Conservation (phyloP, 1,140 invertebrate species). For the Venustaconcha ellipsiformis region DNA sequence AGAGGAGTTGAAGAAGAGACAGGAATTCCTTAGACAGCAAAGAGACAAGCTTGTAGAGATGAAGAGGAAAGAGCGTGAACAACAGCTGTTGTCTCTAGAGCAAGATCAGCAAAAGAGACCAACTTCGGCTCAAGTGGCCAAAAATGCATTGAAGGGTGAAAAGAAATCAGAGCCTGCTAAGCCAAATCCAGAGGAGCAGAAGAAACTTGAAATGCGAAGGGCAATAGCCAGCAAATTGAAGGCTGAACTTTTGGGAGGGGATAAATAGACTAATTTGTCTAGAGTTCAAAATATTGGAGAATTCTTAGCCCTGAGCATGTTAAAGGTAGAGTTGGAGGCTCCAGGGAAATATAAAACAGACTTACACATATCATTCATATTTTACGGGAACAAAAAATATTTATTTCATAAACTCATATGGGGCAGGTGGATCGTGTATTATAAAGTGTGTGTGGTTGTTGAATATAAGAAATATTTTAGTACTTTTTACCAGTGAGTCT, state of each 20-base stretch:
- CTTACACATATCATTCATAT: too few relatives aligned
- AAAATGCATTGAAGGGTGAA: conserved; percentile 71
- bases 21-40: conserved; percentile 87
- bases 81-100: conserved; percentile 73
- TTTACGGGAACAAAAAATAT: too few relatives aligned
- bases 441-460: too few relatives aligned
- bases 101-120: conserved; percentile 71
- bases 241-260: conserved; percentile 78
- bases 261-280: conserved; percentile 21
- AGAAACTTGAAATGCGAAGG: conserved; percentile 81
- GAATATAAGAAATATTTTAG: too few relatives aligned
- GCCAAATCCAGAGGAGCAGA: conserved; percentile 57
- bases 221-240: conserved; percentile 86
- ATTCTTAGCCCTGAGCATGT: too few relatives aligned
- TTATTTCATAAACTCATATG: too few relatives aligned
- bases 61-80: conserved; percentile 87
- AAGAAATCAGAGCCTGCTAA: conserved; percentile 64
- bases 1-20: conserved; percentile 83
- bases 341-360: too few relatives aligned
- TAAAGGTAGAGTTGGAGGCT: too few relatives aligned
- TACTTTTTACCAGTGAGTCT: too few relatives aligned
- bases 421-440: too few relatives aligned
- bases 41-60: conserved; percentile 89
- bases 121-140: conserved; percentile 78
- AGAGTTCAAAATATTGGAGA: too few relatives aligned